Evolutionary conservation across 2,797 vertebrate genomes (phyloP), one percentile per base, ranked within the genome.

Genomic region (Hippocampus kuda): DNA sequence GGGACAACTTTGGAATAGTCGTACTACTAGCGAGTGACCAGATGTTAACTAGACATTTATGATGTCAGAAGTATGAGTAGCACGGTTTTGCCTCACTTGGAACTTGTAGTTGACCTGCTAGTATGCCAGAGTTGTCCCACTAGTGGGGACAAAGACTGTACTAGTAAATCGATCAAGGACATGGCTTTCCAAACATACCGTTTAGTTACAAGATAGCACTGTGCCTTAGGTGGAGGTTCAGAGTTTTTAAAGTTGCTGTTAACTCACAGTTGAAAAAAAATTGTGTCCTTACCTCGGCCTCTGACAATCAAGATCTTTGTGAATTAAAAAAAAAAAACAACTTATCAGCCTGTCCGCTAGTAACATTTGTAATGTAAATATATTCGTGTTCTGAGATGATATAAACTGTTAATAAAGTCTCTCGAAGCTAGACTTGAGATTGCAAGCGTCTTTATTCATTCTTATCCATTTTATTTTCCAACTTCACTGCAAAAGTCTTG

Each of bases 351-450:
- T 89, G 84, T 90, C 89, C 76, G 84, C 78, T 86, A 85, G 81
- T 89, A 79, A 83, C 79, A 90, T 85, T 56, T 95, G 91, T 87
- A 80, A 73, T 88, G 84, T 94, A 93, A 92, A 93, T 94, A 92
- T 65, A 70, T 91, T 65, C 78, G 71, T 90, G 81, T 90, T 83
- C 83, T 88, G 85, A 84, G 76, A 88, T 86, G 79, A 86, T 80
- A 87, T 72, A 61, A 84, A 79, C 86, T 90, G 89, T 93, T 89
- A 87, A 94, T 96, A 94, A 95, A 97, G 90, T 89, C 90, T 94
- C 92, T 86, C 88, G 91, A 87, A 88, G 78, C 63, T 65, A 65
- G 63, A 68, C 24, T 38, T 68, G 16, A 42, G n/a, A 63, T 73
- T 42, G 65, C 59, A 49, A 70, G 0, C 2, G 60, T 10, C 51